A percentile compares a stretch with the other conserved stretches of the same genome.
phyloP scores from a whole-genome alignment of 2,113 vertebrate species.

The Otus sunia region DNA sequence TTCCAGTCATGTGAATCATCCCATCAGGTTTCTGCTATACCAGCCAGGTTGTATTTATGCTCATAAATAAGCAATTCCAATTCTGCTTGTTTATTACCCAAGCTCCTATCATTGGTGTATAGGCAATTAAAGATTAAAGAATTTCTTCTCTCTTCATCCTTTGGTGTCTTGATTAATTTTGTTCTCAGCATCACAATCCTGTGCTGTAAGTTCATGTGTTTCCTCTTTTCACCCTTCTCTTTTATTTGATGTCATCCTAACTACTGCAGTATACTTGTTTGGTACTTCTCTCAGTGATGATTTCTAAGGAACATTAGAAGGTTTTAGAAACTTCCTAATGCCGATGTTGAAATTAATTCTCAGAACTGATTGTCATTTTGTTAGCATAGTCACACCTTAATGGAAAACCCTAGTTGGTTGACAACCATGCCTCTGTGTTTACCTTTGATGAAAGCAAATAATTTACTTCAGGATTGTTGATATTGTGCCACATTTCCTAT shows the following conservation, averaged over 20 bases:
- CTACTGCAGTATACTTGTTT: neutral
- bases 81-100: slow-evolving; percentile 49
- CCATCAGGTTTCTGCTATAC: slow-evolving; percentile 6
- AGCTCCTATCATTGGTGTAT: slow-evolving; percentile 3
- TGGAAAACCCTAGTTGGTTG: neutral
- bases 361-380: neutral
- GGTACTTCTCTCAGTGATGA: neutral
- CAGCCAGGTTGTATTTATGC: slow-evolving; percentile 13
- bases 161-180: slow-evolving; percentile 63
- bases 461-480: neutral
- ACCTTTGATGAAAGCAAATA: neutral
- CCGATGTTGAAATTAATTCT: neutral
- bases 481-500: neutral
- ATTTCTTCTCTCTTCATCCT: slow-evolving; percentile 21
- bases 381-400: neutral
- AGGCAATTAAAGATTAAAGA: slow-evolving; percentile 65
- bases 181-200: slow-evolving; percentile 18
- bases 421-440: neutral
- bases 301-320: neutral
- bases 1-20: slow-evolving; percentile 16
- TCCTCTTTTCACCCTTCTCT: slow-evolving; percentile 4
- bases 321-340: neutral
- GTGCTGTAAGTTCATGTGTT: neutral
- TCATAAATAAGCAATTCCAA: slow-evolving; percentile 63
- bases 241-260: slow-evolving; percentile 1